Conservation (phyloP, 2,113 vertebrate genomes). For the Colossoma macropomum region DNA sequence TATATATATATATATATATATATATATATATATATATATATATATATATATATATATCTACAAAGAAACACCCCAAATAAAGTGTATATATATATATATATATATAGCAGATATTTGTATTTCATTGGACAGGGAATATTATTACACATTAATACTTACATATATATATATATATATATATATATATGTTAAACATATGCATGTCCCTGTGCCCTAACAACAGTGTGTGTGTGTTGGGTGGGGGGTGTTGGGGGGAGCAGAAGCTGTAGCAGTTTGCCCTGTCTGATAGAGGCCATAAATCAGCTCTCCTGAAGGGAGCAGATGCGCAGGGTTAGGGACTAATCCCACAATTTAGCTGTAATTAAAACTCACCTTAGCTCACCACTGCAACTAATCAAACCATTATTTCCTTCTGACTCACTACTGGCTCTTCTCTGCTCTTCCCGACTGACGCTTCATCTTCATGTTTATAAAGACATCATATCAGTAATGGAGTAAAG, state of each 20-base stretch:
- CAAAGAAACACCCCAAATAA: too few species aligned
- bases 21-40: too few species aligned
- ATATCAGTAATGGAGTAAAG: too few species aligned
- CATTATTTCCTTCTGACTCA: constrained; percentile 76
- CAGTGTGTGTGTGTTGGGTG: neutral
- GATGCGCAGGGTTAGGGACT: constrained; percentile 88
- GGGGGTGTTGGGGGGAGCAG: constrained; percentile 66
- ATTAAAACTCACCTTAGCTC: constrained; percentile 92
- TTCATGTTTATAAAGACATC: neutral
- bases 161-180: too few species aligned
- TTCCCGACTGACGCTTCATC: neutral
- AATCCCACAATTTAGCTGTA: constrained; percentile 92
- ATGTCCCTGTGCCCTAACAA: neutral
- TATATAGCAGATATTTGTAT: too few species aligned
- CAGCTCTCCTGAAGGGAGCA: constrained; percentile 91
- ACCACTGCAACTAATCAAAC: constrained; percentile 80
- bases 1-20: too few species aligned
- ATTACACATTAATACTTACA: too few species aligned
- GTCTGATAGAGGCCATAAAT: constrained; percentile 91
- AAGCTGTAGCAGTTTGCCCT: constrained; percentile 89
- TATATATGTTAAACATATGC: too few species aligned
- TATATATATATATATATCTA: too few species aligned
- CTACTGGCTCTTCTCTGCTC: constrained; percentile 46
- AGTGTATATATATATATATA: too few species aligned
- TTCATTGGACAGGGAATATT: too few species aligned